These are phyloP conservation scores for Nipponia nippon DNA, from an alignment of 2,113 vertebrate genomes.

Conservation along the genomic window DNA sequence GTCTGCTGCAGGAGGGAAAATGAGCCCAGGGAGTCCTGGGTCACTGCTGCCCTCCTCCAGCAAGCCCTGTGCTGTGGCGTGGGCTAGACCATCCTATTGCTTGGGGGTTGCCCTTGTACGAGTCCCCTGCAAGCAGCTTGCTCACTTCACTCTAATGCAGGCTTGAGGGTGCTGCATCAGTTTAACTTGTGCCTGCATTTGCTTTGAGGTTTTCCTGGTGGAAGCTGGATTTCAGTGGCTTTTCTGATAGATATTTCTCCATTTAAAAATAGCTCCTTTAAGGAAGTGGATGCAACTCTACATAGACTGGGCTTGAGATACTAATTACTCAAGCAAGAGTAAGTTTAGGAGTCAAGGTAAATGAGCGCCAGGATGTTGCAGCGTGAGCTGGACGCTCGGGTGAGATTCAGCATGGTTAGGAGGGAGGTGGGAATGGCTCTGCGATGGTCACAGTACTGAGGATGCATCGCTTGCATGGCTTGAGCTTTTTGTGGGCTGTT, in stretches of 20 bases:
- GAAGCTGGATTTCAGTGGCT: background rate
- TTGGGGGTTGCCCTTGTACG: fast-evolving
- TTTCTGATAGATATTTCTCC: background rate
- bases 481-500: background rate
- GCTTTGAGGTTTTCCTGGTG: background rate
- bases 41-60: background rate
- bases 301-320: background rate
- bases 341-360: background rate
- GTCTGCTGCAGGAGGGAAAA: fast-evolving
- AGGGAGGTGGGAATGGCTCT: background rate
- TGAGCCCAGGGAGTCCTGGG: background rate
- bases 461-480: fast-evolving
- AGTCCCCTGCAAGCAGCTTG: background rate
- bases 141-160: fast-evolving
- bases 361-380: fast-evolving
- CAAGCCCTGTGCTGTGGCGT: background rate
- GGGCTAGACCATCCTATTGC: background rate
- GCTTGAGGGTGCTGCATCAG: background rate
- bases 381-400: background rate
- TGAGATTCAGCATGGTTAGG: fast-evolving
- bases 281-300: background rate
- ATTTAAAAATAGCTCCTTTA: background rate
- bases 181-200: background rate
- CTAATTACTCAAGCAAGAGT: background rate
- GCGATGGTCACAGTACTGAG: fast-evolving